phyloP scores from a whole-genome alignment of 35 echinoderm and acorn worm genomes.

The Heliocidaris erythrogramma region DNA sequence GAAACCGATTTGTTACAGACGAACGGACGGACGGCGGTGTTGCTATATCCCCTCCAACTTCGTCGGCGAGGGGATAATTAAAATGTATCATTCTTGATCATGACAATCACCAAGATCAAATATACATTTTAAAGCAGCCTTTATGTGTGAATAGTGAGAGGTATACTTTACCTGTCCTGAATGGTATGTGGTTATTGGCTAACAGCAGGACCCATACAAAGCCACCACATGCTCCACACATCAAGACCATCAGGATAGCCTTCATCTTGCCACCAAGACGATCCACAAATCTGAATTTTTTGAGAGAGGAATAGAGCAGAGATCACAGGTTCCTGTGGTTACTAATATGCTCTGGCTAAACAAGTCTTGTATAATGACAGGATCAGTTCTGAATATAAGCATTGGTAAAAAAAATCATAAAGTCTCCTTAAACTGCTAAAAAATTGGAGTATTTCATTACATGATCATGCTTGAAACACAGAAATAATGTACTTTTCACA shows the following conservation, averaged over 20 bases:
- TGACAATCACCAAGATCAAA: no score
- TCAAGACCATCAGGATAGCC: constrained; percentile 54
- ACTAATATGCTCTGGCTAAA: neutral
- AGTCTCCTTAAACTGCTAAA: neutral
- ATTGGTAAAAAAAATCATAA: neutral
- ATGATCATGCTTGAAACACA: no score
- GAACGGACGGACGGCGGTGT: no score
- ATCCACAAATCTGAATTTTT: constrained; percentile 67
- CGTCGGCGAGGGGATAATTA: no score
- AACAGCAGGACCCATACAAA: constrained; percentile 63
- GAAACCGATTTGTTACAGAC: no score
- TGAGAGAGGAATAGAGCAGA: neutral
- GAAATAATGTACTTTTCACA: no score
- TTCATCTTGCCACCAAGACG: constrained; percentile 68
- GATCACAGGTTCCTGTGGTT: no score
- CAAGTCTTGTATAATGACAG: no score
- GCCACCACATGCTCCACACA: constrained; percentile 35
- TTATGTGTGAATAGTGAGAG: no score
- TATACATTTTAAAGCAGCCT: no score
- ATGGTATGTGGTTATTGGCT: constrained; percentile 51
- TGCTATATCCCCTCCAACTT: no score
- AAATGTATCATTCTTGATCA: no score
- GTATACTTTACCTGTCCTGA: constrained; percentile 53
- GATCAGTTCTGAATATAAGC: neutral
- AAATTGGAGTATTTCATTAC: neutral